These are phyloP conservation scores for Hydrochoerus hydrochaeris DNA, from an alignment of 2,113 vertebrate genomes.

Conservation along the genomic window DNA sequence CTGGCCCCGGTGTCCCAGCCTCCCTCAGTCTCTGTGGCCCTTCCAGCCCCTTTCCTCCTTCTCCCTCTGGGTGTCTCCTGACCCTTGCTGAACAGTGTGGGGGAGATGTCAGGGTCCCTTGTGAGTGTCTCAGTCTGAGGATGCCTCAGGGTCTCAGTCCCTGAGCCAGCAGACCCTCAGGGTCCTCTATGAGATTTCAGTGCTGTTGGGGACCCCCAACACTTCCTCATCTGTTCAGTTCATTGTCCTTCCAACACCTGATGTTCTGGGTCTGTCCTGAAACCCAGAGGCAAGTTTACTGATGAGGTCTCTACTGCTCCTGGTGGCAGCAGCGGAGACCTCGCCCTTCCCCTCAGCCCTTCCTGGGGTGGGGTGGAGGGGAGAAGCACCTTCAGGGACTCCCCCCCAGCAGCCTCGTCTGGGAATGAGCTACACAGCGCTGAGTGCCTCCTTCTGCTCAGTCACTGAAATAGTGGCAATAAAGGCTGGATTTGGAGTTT, in stretches of 20 bases:
- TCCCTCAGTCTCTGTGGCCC: not conserved
- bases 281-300: not conserved
- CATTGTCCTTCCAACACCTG: not conserved
- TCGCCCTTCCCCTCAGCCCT: not conserved
- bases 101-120: not conserved
- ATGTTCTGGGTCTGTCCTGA: not conserved
- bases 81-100: not conserved
- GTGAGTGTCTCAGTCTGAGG: conserved; percentile 32
- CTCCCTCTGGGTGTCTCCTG: not conserved
- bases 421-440: conserved; percentile 24
- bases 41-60: not conserved
- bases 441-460: conserved; percentile 1
- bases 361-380: not conserved
- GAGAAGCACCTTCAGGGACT: not conserved
- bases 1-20: not conserved
- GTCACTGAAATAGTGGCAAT: not conserved
- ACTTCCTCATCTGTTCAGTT: not conserved
- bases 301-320: not conserved
- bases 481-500: conserved; percentile 65
- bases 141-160: conserved; percentile 21
- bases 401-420: conserved; percentile 1
- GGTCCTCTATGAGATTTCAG: not conserved
- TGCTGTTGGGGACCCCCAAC: conserved; percentile 42
- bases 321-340: not conserved
- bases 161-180: conserved; percentile 39